Base-by-base conservation (phyloP, 1,140 invertebrate genomes). In the Drosophila takahashii region DNA sequence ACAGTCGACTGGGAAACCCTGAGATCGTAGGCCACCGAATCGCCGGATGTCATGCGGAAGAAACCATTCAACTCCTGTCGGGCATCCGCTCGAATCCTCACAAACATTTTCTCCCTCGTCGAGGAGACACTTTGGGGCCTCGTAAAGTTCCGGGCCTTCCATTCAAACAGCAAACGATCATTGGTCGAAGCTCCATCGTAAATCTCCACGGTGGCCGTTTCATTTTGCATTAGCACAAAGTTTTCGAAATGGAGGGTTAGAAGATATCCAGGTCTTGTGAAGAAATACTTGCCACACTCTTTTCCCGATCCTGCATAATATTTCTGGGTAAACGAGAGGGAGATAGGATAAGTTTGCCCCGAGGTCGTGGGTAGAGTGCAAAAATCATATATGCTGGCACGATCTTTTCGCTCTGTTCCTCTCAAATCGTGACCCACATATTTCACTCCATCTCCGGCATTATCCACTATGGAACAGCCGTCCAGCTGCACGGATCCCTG, bases 1-100 rank as follows among this genome's bases (percentile, higher is more conserved):
- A 99, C 95, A 22, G 95, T 94, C 15, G 96, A 96, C 72, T 96
- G 95, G 0, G 95, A 96, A 7, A 99, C 94, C 69, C 98, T 97
- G 2, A 99, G 93, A 91, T 99, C 98, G 83, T 96, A 96, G 48
- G 95, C 95, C 94, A 98, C 97, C 92, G 95, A 94, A 26, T 95
- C 93, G 11, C 96, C 96, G 0, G 97, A 96, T 0, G 95, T 95
- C 36, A 98, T 90, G 73, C 96, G 93, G 56, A 98, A 93, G 78
- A 96, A 96, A 4, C 96, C 95, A 9, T 95, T 93, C 32, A 96
- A 94, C 72, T 96, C 94, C 9, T 95, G 95, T 51, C 94, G 93
- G 0, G 95, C 93, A 76, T 96, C 93, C 0, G 96, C 96, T 13
- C 91, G 93, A 80, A 96, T 97, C 79, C 95, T 94, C 0, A 98